Conservation (phyloP, 2,797 vertebrate species). For the Amblyopsis hoosieri region DNA sequence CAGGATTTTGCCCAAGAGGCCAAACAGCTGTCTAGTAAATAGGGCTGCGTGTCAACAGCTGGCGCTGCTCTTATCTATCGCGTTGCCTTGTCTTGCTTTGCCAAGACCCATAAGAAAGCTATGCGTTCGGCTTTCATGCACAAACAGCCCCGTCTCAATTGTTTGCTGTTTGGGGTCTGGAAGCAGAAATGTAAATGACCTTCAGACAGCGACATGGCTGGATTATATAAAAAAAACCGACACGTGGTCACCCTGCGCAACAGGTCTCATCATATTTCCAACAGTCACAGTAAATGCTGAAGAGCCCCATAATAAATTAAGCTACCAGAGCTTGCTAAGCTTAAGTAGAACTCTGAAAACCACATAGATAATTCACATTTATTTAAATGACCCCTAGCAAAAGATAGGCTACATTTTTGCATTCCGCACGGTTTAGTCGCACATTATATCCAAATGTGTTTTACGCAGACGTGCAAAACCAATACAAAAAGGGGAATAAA, state of each 20-base stretch:
- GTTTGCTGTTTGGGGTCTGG: too few relatives aligned
- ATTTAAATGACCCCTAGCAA: too few relatives aligned
- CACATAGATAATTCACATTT: too few relatives aligned
- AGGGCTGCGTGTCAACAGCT: neutral
- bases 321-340: too few relatives aligned
- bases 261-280: conserved; percentile 64
- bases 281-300: conserved; percentile 2
- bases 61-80: too few relatives aligned
- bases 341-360: too few relatives aligned
- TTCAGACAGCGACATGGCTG: conserved; percentile 3
- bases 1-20: conserved; percentile 51
- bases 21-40: conserved; percentile 34
- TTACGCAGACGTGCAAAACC: neutral
- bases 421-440: conserved; percentile 14
- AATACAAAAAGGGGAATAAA: neutral
- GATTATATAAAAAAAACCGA: conserved; percentile 14
- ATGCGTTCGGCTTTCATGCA: too few relatives aligned
- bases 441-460: conserved; percentile 5
- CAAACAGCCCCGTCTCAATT: too few relatives aligned
- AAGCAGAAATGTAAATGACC: neutral
- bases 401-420: neutral
- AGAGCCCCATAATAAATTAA: neutral
- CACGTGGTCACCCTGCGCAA: conserved; percentile 64
- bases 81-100: too few relatives aligned
- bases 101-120: too few relatives aligned